phyloP scores from a whole-genome alignment of 2,888 invertebrate species.

The Lottia gigantea region DNA sequence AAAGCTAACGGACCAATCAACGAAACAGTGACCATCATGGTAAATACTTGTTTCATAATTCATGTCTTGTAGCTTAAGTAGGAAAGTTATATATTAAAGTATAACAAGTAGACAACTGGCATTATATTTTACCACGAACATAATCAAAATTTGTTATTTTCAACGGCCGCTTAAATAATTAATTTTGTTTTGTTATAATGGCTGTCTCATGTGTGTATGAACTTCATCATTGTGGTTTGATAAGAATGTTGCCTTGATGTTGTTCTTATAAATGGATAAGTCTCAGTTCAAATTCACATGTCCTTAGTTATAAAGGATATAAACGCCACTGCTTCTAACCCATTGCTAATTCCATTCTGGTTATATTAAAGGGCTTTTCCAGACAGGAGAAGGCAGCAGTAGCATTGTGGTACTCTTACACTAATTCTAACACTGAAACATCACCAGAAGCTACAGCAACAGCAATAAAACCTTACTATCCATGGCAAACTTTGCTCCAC shows the following conservation, averaged over 20 bases:
- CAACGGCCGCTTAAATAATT: too few species aligned
- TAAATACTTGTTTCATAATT: slow-evolving; percentile 1
- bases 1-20: slow-evolving; percentile 19
- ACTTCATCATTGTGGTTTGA: too few species aligned
- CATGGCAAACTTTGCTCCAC: slow-evolving; percentile 20
- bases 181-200: too few species aligned
- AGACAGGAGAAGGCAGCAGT: slow-evolving; percentile 9
- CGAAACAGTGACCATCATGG: slow-evolving; percentile 17
- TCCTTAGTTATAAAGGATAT: too few species aligned
- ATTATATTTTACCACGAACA: too few species aligned
- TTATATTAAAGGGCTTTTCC: slow-evolving; percentile 5
- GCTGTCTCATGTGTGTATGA: too few species aligned
- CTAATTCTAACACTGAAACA: neutral
- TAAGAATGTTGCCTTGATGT: too few species aligned
- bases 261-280: neutral
- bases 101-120: too few species aligned
- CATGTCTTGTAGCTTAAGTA: too few species aligned
- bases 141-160: neutral
- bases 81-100: too few species aligned
- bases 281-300: too few species aligned
- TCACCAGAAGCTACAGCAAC: neutral
- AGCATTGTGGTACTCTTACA: slow-evolving; percentile 15
- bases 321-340: too few species aligned
- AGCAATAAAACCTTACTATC: slow-evolving; percentile 5
- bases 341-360: neutral